A percentile compares a stretch with the other conserved stretches of the same genome.
Evolutionary conservation across 2,797 vertebrate genomes (phyloP).

Genomic region (Gallinago stenura): DNA sequence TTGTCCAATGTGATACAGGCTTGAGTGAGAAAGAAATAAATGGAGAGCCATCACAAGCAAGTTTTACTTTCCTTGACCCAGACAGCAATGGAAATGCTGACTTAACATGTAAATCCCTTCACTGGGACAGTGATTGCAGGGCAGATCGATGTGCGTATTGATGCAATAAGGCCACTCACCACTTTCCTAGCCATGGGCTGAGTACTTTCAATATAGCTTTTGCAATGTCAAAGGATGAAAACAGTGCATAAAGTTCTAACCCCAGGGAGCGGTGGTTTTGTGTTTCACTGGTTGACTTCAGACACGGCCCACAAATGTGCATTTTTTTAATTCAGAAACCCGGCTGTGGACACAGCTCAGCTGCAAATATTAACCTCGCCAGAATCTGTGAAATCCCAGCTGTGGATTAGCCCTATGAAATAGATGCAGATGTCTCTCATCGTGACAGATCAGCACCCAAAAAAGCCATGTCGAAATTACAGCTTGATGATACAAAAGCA

Average conservation of each 20-base stretch:
- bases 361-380: constrained; percentile 54
- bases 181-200: constrained; percentile 70
- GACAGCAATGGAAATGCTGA: constrained; percentile 44
- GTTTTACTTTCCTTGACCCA: background rate
- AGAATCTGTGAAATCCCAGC: constrained; percentile 30
- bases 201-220: constrained; percentile 41
- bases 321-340: constrained; percentile 37
- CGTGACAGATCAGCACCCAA: rapidly evolving
- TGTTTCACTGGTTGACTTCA: constrained; percentile 38
- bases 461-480: background rate
- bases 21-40: background rate
- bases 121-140: background rate
- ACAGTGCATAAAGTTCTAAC: background rate
- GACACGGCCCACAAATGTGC: background rate
- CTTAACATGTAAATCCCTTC: constrained; percentile 26
- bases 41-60: background rate
- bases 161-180: constrained; percentile 43
- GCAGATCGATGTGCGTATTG: constrained; percentile 56
- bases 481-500: background rate
- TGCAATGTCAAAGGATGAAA: constrained; percentile 52
- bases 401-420: constrained; percentile 17
- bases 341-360: background rate
- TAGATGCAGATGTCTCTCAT: background rate
- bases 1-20: rapidly evolving
- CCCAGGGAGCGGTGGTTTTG: background rate